phyloP scores from a whole-genome alignment of 2,888 invertebrate species.

The Amphipoea oculea region DNA sequence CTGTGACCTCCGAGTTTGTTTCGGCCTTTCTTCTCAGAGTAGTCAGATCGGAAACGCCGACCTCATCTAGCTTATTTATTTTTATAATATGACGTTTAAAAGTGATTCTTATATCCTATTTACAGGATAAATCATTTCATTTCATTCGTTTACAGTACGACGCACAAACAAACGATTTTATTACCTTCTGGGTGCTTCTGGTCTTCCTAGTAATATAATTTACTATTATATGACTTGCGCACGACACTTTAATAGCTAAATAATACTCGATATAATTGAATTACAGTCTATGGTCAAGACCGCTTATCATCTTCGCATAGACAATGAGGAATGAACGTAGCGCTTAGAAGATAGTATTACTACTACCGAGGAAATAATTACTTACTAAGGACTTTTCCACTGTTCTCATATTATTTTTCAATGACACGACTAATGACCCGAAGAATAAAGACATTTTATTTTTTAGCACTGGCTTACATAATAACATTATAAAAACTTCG shows the following conservation, averaged over 20 bases:
- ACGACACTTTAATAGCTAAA: slow-evolving; percentile 18
- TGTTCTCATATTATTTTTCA: slow-evolving; percentile 6
- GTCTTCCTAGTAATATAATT: slow-evolving; percentile 14
- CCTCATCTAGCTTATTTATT: background rate
- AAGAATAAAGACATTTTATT: background rate
- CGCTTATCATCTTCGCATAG: slow-evolving; percentile 11
- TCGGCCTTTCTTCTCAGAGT: background rate
- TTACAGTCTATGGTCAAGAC: slow-evolving; percentile 36
- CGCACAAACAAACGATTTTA: slow-evolving; percentile 5
- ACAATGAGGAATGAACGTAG: slow-evolving; percentile 32
- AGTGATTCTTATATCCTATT: background rate
- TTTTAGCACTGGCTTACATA: background rate
- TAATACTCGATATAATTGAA: slow-evolving; percentile 38
- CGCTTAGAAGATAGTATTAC: background rate
- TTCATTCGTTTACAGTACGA: background rate
- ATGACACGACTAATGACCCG: slow-evolving; percentile 9
- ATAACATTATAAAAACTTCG: background rate
- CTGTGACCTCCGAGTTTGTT: background rate
- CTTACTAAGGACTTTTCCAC: slow-evolving; percentile 27
- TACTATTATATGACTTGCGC: slow-evolving; percentile 2
- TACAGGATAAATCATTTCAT: background rate
- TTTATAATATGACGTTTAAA: background rate
- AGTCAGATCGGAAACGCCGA: background rate
- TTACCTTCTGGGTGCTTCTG: background rate
- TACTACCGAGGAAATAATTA: slow-evolving; percentile 4